Percentiles rank a stretch among this genome's conserved stretches.
Conservation (phyloP, 2,797 vertebrate genomes). For the Enoplosus armatus region DNA sequence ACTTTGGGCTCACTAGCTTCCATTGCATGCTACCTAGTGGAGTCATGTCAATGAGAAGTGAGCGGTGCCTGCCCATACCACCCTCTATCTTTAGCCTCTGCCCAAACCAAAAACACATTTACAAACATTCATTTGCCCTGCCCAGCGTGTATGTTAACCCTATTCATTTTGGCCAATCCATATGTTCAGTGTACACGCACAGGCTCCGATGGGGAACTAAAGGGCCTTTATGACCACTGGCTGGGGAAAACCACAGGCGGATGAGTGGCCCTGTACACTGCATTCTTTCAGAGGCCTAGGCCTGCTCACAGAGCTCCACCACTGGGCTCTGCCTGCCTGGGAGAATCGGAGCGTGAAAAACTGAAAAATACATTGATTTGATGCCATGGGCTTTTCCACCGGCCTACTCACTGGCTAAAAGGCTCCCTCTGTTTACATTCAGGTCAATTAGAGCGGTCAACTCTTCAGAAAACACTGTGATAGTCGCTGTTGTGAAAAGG, state of each 20-base stretch:
- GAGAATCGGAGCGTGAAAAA: constrained; percentile 78
- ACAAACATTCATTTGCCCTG: constrained; percentile 82
- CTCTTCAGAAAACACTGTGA: constrained; percentile 96
- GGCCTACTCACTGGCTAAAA: constrained; percentile 69
- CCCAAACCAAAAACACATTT: constrained; percentile 83
- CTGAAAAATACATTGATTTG: constrained; percentile 81
- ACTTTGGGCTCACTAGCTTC: constrained; percentile 34
- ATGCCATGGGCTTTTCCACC: constrained; percentile 75
- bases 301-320: constrained; percentile 74
- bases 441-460: constrained; percentile 95
- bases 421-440: constrained; percentile 80
- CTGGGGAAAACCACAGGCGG: constrained; percentile 81
- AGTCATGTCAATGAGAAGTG: constrained; percentile 74
- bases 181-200: constrained; percentile 82
- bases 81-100: constrained; percentile 84
- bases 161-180: constrained; percentile 84
- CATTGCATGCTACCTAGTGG: constrained; percentile 56
- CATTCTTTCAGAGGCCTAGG: constrained; percentile 83
- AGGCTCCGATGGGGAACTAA: constrained; percentile 75
- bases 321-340: constrained; percentile 77
- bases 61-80: constrained; percentile 67
- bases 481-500: constrained; percentile 97
- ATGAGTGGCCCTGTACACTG: constrained; percentile 83
- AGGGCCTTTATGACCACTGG: constrained; percentile 83
- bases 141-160: constrained; percentile 80